Conservation (phyloP, 2,113 vertebrate species). For the Anseranas semipalmata region DNA sequence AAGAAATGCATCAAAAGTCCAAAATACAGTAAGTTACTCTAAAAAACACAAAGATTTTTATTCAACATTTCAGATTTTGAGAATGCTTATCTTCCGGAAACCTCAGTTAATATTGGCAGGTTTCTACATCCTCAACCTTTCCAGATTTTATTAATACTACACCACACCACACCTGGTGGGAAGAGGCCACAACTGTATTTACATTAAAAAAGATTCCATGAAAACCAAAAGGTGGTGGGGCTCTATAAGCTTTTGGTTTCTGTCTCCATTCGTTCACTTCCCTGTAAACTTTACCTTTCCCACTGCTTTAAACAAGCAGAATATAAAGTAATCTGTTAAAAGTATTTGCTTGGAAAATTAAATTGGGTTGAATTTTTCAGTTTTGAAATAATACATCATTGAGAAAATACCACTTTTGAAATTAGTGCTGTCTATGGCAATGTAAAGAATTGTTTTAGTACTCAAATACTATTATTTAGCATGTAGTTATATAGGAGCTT, state of each 20-base stretch:
- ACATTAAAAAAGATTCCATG: background rate
- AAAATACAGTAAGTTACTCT: background rate
- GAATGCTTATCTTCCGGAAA: background rate
- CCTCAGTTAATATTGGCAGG: background rate
- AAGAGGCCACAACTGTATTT: background rate
- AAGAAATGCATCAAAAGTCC: background rate
- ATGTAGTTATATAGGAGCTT: background rate
- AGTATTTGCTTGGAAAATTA: background rate
- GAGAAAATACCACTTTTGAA: background rate
- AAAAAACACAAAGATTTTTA: background rate
- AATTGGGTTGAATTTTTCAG: background rate
- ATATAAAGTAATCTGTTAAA: background rate
- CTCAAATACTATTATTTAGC: background rate
- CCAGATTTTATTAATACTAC: background rate
- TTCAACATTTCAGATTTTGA: background rate
- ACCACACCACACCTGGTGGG: background rate
- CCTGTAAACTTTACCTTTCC: background rate
- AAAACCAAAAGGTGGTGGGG: background rate
- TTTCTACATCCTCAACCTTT: background rate
- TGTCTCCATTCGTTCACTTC: background rate
- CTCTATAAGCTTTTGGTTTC: background rate
- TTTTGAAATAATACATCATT: background rate
- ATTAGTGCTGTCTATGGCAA: background rate
- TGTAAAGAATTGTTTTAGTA: background rate
- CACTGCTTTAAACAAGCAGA: background rate